These are phyloP conservation scores for Sphaerophoria taeniata DNA, from an alignment of 2,888 invertebrate genomes.

Conservation along the genomic window DNA sequence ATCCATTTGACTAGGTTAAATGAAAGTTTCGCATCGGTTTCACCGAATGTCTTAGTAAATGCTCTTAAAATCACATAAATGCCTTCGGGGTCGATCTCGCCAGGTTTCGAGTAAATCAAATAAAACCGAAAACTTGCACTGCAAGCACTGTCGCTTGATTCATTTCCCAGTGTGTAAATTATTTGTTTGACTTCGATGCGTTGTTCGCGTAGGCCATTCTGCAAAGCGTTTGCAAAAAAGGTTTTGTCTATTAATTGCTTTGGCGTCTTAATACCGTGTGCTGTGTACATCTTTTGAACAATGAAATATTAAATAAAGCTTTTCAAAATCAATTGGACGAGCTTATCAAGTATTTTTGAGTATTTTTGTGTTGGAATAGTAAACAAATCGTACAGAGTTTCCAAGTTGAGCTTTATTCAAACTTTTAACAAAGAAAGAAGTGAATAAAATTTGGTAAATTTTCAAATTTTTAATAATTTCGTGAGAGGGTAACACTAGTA, in stretches of 20 bases:
- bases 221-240: conserved; percentile 78
- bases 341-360: no score
- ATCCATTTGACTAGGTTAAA: conserved; percentile 83
- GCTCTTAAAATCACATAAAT: conserved; percentile 76
- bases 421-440: no score
- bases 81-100: background rate
- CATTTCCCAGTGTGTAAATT: conserved; percentile 77
- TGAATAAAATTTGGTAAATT: no score
- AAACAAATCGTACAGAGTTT: no score
- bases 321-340: no score
- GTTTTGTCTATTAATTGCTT: conserved; percentile 75
- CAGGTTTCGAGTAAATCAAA: conserved; percentile 47
- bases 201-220: conserved; percentile 76
- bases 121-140: conserved; percentile 79
- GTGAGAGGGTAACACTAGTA: no score
- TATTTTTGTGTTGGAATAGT: no score
- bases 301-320: background rate
- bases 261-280: conserved; percentile 58
- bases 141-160: conserved; percentile 80
- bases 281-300: background rate
- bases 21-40: conserved; percentile 81
- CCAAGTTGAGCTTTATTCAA: no score
- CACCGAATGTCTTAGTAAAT: conserved; percentile 49
- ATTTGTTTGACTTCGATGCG: conserved; percentile 40
- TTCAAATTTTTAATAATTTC: no score